Base-by-base conservation (phyloP, 1,140 invertebrate genomes). In the Drosophila ananassae region DNA sequence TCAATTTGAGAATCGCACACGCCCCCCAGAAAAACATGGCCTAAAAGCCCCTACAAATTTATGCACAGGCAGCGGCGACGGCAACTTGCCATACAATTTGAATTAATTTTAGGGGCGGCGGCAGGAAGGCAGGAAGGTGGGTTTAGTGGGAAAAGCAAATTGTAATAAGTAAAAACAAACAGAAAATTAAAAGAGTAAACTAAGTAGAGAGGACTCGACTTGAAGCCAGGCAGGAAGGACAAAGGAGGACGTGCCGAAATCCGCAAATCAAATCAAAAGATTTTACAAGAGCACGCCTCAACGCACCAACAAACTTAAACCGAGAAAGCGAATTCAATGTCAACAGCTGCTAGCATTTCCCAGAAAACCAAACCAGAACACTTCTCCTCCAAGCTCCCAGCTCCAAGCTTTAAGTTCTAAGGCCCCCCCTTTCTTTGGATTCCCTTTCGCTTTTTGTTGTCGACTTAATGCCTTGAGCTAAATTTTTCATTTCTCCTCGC, bases 211-310 rank as follows among this genome's bases (percentile, higher is more conserved):
- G 47, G 52, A 41, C 41, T 13, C 13, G 6, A 44, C 17, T 13
- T 13, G 41, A 21, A 21, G 41, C 41, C 17, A 22, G 28, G n/a
- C 13, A 25, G n/a, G 34, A 13, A 59, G 44, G 28, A 56, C 53
- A 62, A 79, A 25, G 56, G 58, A 51, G 62, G 56, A 81, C 82
- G 81, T 81, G 78, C 74, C 58, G 62, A 82, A 75, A 85, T 85
- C 69, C 78, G 74, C 68, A 82, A 85, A 82, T 85, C 64, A 85
- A 85, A 85, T 87, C 82, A 87, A 75, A 87, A 87, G 82, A 87
- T 75, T 85, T 77, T 78, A 81, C 77, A 87, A 75, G 69, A 81
- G 74, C 69, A 64, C 78, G 78, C 77, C 81, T 75, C 60, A 71
- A 64, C 44, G 68, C 68, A 67, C 58, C 63, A 30, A 56, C 47